Conservation (phyloP, 2,888 invertebrate species). For the Synanthedon vespiformis region DNA sequence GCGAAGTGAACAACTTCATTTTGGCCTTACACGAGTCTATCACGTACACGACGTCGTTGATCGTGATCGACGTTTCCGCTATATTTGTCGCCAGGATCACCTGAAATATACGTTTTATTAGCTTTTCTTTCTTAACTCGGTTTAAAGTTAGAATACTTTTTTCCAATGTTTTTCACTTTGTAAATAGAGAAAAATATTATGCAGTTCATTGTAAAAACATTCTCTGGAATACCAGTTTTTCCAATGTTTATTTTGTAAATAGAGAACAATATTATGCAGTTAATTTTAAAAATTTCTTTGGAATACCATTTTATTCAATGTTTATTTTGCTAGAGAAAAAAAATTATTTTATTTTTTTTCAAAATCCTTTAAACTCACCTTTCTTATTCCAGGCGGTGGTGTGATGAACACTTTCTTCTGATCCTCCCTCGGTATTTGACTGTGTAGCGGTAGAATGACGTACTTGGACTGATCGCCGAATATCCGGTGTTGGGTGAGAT, state of each 20-base stretch:
- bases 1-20: conserved; percentile 97
- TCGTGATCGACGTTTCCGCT: conserved; percentile 98
- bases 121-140: not conserved
- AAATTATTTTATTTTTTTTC: no score
- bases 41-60: conserved; percentile 98
- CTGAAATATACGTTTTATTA: conserved; percentile 42
- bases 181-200: no score
- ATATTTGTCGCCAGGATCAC: conserved; percentile 98
- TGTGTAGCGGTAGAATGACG: conserved; percentile 93
- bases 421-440: conserved; percentile 95
- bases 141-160: no score
- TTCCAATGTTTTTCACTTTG: no score
- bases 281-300: no score
- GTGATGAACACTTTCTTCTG: conserved; percentile 93
- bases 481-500: conserved; percentile 76
- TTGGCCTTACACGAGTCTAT: conserved; percentile 98
- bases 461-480: conserved; percentile 77
- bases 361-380: conserved; percentile 70
- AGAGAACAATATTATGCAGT: no score
- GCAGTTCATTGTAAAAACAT: no score
- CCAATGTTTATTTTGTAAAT: no score
- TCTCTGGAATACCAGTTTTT: no score
- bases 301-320: no score
- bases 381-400: conserved; percentile 85
- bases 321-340: no score